A percentile compares a stretch with the other conserved stretches of the same genome.
Conservation (phyloP, 2,113 vertebrate genomes). For the Eublepharis macularius region DNA sequence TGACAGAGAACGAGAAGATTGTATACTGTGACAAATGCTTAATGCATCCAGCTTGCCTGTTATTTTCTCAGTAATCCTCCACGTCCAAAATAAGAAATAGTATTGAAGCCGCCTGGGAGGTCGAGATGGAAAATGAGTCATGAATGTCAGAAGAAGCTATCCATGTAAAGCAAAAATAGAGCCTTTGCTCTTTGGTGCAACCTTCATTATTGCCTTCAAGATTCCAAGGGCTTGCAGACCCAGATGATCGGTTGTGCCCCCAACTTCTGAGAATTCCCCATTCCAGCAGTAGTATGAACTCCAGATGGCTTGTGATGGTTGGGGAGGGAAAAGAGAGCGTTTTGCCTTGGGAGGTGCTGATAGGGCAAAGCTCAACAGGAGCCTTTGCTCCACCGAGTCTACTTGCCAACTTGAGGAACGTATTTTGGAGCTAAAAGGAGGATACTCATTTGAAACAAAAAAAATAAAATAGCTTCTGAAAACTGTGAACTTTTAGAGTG, state of each 20-base stretch:
- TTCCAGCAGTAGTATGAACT: too few species aligned
- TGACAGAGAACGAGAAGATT: slow-evolving; percentile 13
- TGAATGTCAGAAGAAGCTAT: slow-evolving; percentile 19
- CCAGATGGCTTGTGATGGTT: background rate
- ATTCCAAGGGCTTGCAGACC: background rate
- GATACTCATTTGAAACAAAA: background rate
- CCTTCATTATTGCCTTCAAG: background rate
- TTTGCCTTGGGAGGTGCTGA: too few species aligned
- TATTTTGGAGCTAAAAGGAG: background rate
- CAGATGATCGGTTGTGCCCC: background rate
- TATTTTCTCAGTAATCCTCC: slow-evolving; percentile 23
- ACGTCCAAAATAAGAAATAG: slow-evolving; percentile 30
- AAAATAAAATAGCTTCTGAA: background rate
- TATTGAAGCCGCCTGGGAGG: slow-evolving; percentile 8
- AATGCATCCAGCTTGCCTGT: slow-evolving; percentile 26
- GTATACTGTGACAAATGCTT: slow-evolving; percentile 29
- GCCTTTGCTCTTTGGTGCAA: background rate
- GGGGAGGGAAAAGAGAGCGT: too few species aligned
- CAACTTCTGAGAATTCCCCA: background rate
- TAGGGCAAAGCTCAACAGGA: background rate
- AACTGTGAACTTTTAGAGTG: background rate
- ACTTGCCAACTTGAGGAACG: background rate
- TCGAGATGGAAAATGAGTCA: slow-evolving; percentile 24
- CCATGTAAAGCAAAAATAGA: slow-evolving; percentile 6
- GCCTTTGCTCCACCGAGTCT: background rate